Conservation (phyloP, 2,888 invertebrate genomes). For the Ochlodes sylvanus region DNA sequence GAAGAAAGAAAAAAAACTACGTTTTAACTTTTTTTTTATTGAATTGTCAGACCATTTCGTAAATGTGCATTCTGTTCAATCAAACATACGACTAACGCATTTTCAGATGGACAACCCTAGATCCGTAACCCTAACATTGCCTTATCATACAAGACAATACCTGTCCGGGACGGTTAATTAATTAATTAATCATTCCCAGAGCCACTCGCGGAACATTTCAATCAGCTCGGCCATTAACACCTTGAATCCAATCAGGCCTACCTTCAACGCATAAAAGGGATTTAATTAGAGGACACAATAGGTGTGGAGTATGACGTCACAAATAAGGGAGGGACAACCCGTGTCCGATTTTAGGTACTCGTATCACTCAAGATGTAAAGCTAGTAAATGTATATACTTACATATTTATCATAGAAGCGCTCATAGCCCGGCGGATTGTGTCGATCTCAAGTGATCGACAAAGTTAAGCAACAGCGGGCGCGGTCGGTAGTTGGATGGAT, state of each 20-base stretch:
- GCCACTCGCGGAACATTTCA: constrained; percentile 50
- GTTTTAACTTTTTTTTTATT: no score
- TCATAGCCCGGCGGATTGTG: no score
- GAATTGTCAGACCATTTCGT: no score
- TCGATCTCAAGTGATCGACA: no score
- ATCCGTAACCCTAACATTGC: neutral
- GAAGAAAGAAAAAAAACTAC: no score
- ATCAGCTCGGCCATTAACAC: constrained; percentile 52
- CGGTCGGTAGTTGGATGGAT: no score
- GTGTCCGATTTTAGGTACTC: constrained; percentile 43
- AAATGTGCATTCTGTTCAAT: no score
- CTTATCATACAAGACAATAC: constrained; percentile 8
- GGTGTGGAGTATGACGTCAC: constrained; percentile 56
- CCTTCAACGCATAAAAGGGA: constrained; percentile 55
- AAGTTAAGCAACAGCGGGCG: no score
- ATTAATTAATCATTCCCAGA: constrained; percentile 33
- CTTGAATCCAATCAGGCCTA: constrained; percentile 69
- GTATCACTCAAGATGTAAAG: neutral
- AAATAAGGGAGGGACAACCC: constrained; percentile 59
- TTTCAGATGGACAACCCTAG: neutral
- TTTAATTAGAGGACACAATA: constrained; percentile 69
- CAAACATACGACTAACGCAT: no score
- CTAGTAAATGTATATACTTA: neutral
- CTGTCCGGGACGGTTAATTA: constrained; percentile 11
- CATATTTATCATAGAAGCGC: no score